Conservation (phyloP, 2,797 vertebrate genomes). For the Eptatretus atami region DNA sequence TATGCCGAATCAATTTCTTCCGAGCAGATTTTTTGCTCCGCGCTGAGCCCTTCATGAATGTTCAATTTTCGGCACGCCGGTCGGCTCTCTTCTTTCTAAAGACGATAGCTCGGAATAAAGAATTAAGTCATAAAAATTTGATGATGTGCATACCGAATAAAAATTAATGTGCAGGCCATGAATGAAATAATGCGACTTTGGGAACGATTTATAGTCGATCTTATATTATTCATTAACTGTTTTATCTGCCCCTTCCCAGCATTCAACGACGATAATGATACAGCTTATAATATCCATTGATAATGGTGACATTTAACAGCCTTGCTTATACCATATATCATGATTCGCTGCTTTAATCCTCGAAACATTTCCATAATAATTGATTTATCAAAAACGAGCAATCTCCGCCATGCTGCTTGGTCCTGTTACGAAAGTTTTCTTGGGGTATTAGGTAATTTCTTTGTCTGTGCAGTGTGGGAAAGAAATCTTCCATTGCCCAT, state of each 20-base stretch:
- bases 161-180: slow-evolving; percentile 5
- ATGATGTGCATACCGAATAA: slow-evolving; percentile 5
- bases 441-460: no score
- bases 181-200: slow-evolving; percentile 5
- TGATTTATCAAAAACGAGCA: no score
- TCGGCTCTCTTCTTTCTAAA: neutral
- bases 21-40: neutral
- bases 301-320: slow-evolving; percentile 6
- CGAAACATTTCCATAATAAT: no score
- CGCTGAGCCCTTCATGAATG: slow-evolving; percentile 1
- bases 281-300: slow-evolving; percentile 5
- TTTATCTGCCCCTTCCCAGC: slow-evolving; percentile 4
- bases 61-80: neutral
- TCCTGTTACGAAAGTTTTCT: no score
- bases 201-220: slow-evolving; percentile 5
- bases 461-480: no score
- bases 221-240: slow-evolving; percentile 6
- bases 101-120: neutral
- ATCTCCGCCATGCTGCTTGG: no score
- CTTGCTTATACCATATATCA: slow-evolving; percentile 4
- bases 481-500: no score
- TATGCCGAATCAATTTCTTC: slow-evolving; percentile 3
- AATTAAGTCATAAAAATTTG: slow-evolving; percentile 6
- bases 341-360: slow-evolving; percentile 4
- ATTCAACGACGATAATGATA: slow-evolving; percentile 2